Evolutionary conservation across 2,888 invertebrate species (phyloP), one percentile per base, ranked within the genome.

Genomic region (Ceratothoa steindachneri): DNA sequence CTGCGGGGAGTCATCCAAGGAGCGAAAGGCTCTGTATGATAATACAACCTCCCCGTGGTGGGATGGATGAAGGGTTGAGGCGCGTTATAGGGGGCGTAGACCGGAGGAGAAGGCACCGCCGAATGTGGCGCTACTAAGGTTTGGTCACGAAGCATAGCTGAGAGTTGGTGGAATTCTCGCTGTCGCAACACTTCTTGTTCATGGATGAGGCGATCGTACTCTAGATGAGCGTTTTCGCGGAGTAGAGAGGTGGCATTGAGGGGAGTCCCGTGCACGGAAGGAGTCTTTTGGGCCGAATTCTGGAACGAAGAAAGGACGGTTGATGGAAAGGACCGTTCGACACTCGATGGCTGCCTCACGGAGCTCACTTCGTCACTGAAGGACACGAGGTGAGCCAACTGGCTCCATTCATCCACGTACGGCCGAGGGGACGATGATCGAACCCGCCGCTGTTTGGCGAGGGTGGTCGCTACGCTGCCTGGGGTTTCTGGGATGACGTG

Each of bases 401-500:
- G 75, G 31, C 71, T 74, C 79, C 79, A 79, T 67, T 79, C 76
- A 53, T 74, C 74, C 31, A 80, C 80, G 12, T 82, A 70, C 12
- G 81, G 81, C 12, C 82, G 82, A 9, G 82, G 82, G 69, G 82
- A 82, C 70, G 82, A 82, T 22, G 82, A 81, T 66, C 82, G 80
- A 77, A 82, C 82, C 31, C 81, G 77, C 22, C 71, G 41, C 51
- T 71, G 65, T 12, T 80, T 77, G 31, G 77, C 77, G 52, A 80
- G 73, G 12, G 82, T 80, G 41, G 81, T 80, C 55, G 69, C 72
- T n/a, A n/a, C n/a, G 53, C 74, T 72, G 60, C 70, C 67, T 24
- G 75, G 77, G 41, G 69, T 75, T 41, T 74, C 71, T 15, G 78
- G 77, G 55, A 80, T 78, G 28, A 73, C 51, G 65, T 80, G 78